phyloP scores from a whole-genome alignment of 2,888 invertebrate species.

The Ochropacha duplaris region DNA sequence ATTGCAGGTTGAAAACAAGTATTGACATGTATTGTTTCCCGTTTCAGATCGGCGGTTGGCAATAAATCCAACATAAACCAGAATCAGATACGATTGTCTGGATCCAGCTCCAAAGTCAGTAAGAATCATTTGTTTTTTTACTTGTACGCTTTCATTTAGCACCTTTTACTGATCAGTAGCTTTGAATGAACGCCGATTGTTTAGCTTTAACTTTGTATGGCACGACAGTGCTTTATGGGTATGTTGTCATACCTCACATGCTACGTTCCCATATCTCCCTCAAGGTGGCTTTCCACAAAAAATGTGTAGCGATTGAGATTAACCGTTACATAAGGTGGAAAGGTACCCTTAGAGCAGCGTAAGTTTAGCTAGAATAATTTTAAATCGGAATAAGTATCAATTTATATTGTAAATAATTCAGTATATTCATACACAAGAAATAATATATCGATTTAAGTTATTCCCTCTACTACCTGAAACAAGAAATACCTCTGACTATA shows the following conservation, averaged over 20 bases:
- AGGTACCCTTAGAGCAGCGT: background rate
- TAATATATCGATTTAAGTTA: too few species aligned
- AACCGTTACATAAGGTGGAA: too few species aligned
- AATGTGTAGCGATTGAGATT: too few species aligned
- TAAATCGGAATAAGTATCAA: background rate
- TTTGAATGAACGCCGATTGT: constrained; percentile 1
- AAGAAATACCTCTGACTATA: too few species aligned
- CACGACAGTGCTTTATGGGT: background rate
- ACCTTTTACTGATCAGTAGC: constrained; percentile 36
- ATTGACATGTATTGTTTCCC: constrained; percentile 12
- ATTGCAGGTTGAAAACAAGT: too few species aligned
- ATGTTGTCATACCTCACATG: background rate
- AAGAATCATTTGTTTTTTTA: constrained; percentile 90
- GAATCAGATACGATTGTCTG: constrained; percentile 82
- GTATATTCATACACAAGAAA: too few species aligned
- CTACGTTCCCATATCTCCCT: background rate
- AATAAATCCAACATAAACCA: constrained; percentile 77
- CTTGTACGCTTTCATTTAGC: constrained; percentile 73
- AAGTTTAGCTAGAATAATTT: background rate
- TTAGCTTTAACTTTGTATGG: constrained; percentile 1
- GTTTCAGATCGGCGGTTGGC: constrained; percentile 81
- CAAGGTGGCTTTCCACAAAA: too few species aligned
- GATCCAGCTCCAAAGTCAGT: constrained; percentile 98
- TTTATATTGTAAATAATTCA: background rate
- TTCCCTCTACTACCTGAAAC: too few species aligned